Conservation (phyloP, 2,797 vertebrate genomes). For the Potorous gilbertii region DNA sequence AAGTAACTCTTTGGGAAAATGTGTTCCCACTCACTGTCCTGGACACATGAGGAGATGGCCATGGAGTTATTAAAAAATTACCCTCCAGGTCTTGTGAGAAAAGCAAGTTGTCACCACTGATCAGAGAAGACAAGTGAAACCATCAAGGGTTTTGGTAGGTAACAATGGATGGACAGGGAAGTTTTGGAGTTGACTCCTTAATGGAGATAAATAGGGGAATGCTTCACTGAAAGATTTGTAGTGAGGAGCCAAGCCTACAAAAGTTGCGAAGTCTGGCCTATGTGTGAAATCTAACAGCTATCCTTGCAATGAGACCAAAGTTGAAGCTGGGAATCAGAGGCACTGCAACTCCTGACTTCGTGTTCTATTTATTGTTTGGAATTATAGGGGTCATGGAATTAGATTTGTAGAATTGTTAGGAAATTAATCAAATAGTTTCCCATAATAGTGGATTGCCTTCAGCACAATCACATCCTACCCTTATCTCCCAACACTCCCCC, state of each 20-base stretch:
- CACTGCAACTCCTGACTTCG: neutral
- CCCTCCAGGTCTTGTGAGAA: neutral
- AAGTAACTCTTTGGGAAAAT: neutral
- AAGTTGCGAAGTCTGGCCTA: neutral
- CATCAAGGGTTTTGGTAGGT: neutral
- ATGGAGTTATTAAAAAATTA: neutral
- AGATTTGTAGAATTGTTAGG: neutral
- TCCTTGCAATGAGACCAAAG: neutral
- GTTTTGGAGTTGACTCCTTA: neutral
- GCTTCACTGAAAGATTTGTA: neutral
- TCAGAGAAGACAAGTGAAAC: constrained; percentile 33
- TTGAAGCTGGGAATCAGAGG: neutral
- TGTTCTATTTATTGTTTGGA: neutral
- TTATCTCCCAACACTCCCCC: neutral
- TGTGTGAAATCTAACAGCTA: neutral
- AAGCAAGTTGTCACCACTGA: neutral
- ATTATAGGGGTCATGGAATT: neutral
- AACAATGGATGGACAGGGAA: neutral
- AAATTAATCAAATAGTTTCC: neutral
- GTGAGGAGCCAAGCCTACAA: rapidly evolving
- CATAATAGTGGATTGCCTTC: neutral
- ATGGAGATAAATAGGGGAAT: neutral
- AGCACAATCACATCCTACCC: neutral
- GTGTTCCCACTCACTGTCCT: neutral
- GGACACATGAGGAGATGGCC: neutral